A percentile compares a stretch with the other conserved stretches of the same genome.
These are phyloP conservation scores for Alaudala cheleensis DNA, from an alignment of 2,113 vertebrate genomes.

Conservation along the genomic window DNA sequence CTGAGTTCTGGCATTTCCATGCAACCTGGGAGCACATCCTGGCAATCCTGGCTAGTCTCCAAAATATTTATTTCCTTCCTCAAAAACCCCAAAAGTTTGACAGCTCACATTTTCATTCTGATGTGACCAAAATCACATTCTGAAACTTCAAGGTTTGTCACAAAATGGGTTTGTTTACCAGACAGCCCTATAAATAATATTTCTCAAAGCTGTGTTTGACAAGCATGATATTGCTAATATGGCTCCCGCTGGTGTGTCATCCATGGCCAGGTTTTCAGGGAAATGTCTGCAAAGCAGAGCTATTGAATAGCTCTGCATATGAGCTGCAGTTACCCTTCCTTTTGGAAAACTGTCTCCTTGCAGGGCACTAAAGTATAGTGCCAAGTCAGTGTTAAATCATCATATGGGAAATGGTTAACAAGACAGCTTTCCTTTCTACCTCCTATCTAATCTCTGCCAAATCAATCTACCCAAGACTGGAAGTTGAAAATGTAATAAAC, in stretches of 20 bases:
- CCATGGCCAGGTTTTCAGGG: conserved; percentile 37
- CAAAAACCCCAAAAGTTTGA: neutral
- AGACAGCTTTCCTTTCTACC: conserved; percentile 46
- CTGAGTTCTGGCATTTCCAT: neutral
- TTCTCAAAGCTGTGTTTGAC: conserved; percentile 40
- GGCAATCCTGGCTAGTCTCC: neutral
- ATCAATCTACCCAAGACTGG: conserved; percentile 43
- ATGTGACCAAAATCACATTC: neutral
- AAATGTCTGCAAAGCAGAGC: neutral
- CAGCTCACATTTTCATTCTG: conserved; percentile 17
- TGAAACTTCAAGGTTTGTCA: neutral
- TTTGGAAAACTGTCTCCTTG: conserved; percentile 26
- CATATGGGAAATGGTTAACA: conserved; percentile 48
- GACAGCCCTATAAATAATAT: conserved; percentile 33
- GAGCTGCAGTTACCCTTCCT: neutral
- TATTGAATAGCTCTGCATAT: neutral
- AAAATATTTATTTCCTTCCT: neutral
- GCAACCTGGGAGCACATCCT: accelerated
- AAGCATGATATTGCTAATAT: conserved; percentile 46
- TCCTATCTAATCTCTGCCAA: conserved; percentile 41
- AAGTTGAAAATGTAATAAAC: conserved; percentile 49
- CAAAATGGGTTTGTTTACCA: conserved; percentile 39
- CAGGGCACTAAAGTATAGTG: conserved; percentile 6
- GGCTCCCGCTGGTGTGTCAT: neutral
- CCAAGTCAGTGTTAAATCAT: conserved; percentile 53